Evolutionary conservation across 2,113 vertebrate genomes (phyloP).

Genomic region (Scatophagus argus): DNA sequence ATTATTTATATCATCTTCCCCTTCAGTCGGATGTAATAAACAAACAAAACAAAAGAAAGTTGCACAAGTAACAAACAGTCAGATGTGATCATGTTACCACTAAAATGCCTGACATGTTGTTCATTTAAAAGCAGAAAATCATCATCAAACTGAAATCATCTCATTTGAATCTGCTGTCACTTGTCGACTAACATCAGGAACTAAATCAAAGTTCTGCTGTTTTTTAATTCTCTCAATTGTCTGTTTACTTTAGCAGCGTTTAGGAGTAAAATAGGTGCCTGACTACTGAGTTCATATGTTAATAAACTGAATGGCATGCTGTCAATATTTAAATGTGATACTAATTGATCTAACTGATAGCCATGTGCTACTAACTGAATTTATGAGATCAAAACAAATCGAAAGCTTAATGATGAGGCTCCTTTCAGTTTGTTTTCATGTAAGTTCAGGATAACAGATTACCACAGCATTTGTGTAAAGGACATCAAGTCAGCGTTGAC

Average conservation of each 20-base stretch:
- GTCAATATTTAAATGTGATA: not conserved
- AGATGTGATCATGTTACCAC: not conserved
- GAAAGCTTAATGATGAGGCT: not conserved
- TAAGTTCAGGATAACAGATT: not conserved
- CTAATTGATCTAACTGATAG: not conserved
- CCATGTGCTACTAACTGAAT: too few species aligned
- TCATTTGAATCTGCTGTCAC: not conserved
- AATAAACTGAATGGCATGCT: not conserved
- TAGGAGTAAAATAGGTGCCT: not conserved
- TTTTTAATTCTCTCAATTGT: too few species aligned
- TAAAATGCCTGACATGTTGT: not conserved
- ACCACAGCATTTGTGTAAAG: not conserved
- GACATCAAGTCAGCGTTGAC: conserved; percentile 25
- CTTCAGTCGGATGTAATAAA: not conserved
- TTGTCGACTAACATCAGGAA: not conserved
- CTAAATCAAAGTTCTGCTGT: not conserved
- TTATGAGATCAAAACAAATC: not conserved
- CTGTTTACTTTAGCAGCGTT: not conserved
- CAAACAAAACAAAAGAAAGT: not conserved
- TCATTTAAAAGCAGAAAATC: not conserved
- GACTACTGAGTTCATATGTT: not conserved
- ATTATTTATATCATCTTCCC: not conserved
- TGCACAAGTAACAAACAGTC: not conserved
- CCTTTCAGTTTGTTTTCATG: not conserved
- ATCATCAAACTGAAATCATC: not conserved